phyloP scores from a whole-genome alignment of 2,113 vertebrate species.

The Erythrocercus mccallii region DNA sequence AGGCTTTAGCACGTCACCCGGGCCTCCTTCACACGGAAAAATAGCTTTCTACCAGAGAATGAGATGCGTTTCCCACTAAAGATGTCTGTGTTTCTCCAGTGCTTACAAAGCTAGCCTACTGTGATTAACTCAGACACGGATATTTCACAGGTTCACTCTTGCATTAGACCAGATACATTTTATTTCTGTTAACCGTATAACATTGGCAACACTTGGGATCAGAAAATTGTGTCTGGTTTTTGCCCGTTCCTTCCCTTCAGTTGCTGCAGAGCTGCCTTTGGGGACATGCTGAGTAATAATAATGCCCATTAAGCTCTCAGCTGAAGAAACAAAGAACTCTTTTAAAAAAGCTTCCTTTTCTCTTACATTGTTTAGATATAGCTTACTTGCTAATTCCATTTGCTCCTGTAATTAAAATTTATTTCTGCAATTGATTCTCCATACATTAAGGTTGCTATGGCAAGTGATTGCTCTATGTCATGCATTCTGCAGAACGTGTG shows the following conservation, averaged over 20 bases:
- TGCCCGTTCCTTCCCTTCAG: not conserved
- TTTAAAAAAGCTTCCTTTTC: not conserved
- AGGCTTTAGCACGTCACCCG: fast-evolving
- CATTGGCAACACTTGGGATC: not conserved
- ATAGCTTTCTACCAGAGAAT: not conserved
- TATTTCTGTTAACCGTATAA: not conserved
- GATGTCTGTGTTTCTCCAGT: not conserved
- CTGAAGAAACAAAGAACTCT: not conserved
- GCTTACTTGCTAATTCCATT: not conserved
- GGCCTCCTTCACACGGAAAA: not conserved
- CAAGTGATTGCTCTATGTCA: not conserved
- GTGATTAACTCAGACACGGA: not conserved
- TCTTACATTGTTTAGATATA: not conserved
- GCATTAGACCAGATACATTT: not conserved
- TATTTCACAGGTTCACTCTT: not conserved
- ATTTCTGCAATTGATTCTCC: not conserved
- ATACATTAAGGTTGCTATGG: not conserved
- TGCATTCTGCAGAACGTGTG: not conserved
- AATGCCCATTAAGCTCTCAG: not conserved
- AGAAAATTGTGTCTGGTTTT: not conserved
- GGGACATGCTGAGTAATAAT: not conserved
- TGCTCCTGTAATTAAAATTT: not conserved
- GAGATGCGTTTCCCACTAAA: not conserved
- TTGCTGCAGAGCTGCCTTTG: not conserved
- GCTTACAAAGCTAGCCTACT: not conserved